A percentile compares a stretch with the other conserved stretches of the same genome.
These are phyloP conservation scores for Falcaria lacertinaria DNA, from an alignment of 2,888 invertebrate species.

Conservation along the genomic window DNA sequence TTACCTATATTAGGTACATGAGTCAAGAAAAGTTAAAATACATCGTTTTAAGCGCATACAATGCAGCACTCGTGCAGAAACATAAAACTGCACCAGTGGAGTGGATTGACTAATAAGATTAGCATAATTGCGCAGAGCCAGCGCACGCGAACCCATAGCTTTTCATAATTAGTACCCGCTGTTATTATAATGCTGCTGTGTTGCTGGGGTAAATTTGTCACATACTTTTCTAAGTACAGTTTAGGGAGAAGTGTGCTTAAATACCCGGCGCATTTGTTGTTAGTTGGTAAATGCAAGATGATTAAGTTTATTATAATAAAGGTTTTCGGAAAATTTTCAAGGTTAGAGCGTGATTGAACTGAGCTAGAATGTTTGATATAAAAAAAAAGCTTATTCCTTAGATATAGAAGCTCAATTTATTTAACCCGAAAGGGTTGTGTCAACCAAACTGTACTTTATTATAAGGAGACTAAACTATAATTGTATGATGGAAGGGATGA, in stretches of 20 bases:
- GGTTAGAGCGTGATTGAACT: too few relatives aligned
- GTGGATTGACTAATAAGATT: constrained; percentile 76
- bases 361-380: too few relatives aligned
- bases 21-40: not conserved
- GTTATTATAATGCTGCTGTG: constrained; percentile 31
- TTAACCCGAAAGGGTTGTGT: too few relatives aligned
- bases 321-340: too few relatives aligned
- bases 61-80: constrained; percentile 37
- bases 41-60: constrained; percentile 13
- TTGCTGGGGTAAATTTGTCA: constrained; percentile 3
- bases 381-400: too few relatives aligned
- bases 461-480: too few relatives aligned
- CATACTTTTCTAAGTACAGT: not conserved
- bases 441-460: too few relatives aligned
- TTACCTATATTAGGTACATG: not conserved
- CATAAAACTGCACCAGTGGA: constrained; percentile 57
- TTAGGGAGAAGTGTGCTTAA: not conserved
- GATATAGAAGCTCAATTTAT: too few relatives aligned
- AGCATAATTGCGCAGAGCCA: constrained; percentile 62
- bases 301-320: not conserved
- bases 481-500: too few relatives aligned
- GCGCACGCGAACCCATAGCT: constrained; percentile 66
- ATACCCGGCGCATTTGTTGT: not conserved
- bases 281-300: not conserved
- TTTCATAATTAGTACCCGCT: constrained; percentile 65